A percentile compares a stretch with the other conserved stretches of the same genome.
phyloP scores from a whole-genome alignment of 2,113 vertebrate species.

The Cololabis saira region DNA sequence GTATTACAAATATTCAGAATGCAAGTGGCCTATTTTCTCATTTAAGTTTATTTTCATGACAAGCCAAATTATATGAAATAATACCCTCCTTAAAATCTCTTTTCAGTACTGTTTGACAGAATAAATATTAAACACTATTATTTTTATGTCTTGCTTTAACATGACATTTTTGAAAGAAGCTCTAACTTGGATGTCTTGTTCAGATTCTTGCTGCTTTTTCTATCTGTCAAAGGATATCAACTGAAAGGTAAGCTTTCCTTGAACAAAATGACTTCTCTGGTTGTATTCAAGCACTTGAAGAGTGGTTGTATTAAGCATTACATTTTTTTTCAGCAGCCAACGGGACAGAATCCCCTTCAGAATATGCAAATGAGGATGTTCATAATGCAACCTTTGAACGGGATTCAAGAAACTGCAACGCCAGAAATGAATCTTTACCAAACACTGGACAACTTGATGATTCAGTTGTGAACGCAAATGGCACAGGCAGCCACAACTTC shows the following conservation, averaged over 20 bases:
- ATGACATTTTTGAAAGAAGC: too few species aligned
- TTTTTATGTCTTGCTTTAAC: too few species aligned
- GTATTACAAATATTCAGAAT: too few species aligned
- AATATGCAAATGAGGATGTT: neutral
- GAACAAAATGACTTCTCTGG: neutral
- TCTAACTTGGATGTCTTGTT: neutral
- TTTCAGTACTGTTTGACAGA: too few species aligned
- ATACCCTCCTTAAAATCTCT: too few species aligned
- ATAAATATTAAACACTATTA: too few species aligned
- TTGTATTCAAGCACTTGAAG: neutral
- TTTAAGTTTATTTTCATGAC: too few species aligned
- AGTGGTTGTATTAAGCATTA: neutral
- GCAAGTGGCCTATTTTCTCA: too few species aligned
- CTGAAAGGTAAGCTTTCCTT: conserved; percentile 10
- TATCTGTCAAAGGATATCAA: conserved; percentile 12
- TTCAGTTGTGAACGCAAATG: neutral
- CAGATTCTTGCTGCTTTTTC: conserved; percentile 25
- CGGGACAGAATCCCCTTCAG: conserved; percentile 5
- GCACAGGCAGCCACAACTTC: neutral
- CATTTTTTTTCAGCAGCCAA: neutral
- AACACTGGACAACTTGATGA: neutral
- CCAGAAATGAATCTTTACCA: neutral
- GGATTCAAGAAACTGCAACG: neutral
- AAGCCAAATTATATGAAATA: too few species aligned
- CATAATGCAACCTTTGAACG: neutral